Percentiles rank a stretch among this genome's conserved stretches.
phyloP scores from a whole-genome alignment of 2,113 vertebrate genomes.

The Rhinolophus sinicus region DNA sequence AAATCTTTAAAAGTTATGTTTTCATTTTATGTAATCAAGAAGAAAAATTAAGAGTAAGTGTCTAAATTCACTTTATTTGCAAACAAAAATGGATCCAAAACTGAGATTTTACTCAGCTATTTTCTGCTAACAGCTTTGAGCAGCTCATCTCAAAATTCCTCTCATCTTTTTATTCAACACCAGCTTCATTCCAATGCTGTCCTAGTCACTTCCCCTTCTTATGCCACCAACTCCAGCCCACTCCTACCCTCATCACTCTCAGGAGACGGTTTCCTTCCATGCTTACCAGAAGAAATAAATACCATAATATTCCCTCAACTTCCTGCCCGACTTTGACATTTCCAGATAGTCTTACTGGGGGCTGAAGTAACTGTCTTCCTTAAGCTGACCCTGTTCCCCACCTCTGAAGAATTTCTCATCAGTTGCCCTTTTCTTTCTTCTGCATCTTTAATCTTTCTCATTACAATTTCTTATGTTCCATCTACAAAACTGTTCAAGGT shows the following conservation, averaged over 20 bases:
- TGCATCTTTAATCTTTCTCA: neutral
- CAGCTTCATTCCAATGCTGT: neutral
- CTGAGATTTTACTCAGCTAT: neutral
- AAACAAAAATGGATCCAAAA: no score
- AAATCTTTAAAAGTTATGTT: slow-evolving; percentile 29
- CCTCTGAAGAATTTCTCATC: neutral
- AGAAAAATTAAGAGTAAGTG: neutral
- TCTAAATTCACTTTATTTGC: neutral
- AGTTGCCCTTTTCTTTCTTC: neutral
- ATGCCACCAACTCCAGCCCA: neutral
- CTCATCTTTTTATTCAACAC: neutral
- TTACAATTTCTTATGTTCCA: neutral
- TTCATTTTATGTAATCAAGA: slow-evolving; percentile 28
- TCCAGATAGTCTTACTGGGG: neutral
- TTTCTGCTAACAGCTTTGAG: neutral
- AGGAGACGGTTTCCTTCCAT: neutral
- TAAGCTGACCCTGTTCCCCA: neutral
- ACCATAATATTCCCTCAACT: no score
- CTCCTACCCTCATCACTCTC: neutral
- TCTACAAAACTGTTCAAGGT: neutral
- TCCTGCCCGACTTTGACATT: neutral
- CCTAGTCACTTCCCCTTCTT: neutral
- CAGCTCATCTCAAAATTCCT: neutral
- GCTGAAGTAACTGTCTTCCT: neutral
- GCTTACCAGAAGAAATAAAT: neutral